Evolutionary conservation across 2,113 vertebrate genomes (phyloP).

Genomic region (Calonectris borealis): DNA sequence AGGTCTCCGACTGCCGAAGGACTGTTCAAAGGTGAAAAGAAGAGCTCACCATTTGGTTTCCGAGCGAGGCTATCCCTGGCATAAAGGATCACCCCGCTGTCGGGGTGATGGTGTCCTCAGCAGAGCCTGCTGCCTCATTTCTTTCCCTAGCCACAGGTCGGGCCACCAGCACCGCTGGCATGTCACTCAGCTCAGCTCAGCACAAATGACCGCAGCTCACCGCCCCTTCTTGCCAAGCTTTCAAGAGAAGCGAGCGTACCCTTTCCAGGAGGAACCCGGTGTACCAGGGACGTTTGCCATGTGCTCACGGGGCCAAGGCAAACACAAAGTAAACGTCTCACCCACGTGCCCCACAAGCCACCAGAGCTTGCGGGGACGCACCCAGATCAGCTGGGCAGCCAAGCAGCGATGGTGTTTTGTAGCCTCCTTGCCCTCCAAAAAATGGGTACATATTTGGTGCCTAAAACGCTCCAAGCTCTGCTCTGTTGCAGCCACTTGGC

Average conservation of each 20-base stretch:
- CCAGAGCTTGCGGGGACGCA: neutral
- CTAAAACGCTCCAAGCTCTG: neutral
- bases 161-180: neutral
- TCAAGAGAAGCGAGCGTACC: neutral
- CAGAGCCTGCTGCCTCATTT: neutral
- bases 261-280: neutral
- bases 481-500: neutral
- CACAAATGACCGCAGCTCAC: neutral
- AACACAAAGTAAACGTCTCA: neutral
- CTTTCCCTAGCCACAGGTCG: neutral
- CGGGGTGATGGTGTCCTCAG: neutral
- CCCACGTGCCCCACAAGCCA: rapidly evolving
- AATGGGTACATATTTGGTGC: rapidly evolving
- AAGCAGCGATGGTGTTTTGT: rapidly evolving
- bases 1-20: neutral
- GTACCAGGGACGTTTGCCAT: rapidly evolving
- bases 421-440: neutral
- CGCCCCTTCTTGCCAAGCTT: neutral
- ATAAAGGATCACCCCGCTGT: neutral
- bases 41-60: neutral
- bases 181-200: neutral
- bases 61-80: neutral
- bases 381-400: neutral
- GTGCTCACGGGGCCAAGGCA: neutral
- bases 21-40: neutral